Base-by-base conservation (phyloP, 2,797 vertebrate genomes). In the Melopsittacus undulatus region DNA sequence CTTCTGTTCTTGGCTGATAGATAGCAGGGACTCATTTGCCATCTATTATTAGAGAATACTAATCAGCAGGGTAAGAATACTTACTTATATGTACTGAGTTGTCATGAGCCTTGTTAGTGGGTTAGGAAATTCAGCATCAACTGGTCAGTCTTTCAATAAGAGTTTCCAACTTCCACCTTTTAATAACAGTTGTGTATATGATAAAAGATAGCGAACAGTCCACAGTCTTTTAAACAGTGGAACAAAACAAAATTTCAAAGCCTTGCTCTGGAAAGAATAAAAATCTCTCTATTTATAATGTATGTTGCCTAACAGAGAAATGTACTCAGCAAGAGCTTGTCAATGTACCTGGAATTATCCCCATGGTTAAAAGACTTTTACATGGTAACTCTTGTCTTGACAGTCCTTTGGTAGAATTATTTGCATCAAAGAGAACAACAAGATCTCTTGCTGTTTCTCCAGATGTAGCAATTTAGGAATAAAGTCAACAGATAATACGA, bases 371-470 rank as follows among this genome's bases (percentile, higher is more conserved):
- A 70, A 91, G 68, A 45, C 75, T 91, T 51, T 67, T 68, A 17
- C 11, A 2, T 24, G 18, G 48, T 84, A 87, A 92, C 78, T 6
- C 3, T 56, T 51, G 40, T 70, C 91, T 94, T 85, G 64, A 85
- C 45, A 72, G 89, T 91, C 64, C 64, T 94, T 92, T 61, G 52
- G 75, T 74, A 45, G 87, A 93, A 85, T 80, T 94, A 91, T 48
- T 91, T 96, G 87, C 4, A 0, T 96, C 64, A 80, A 80, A 64
- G 64, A 92, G n/a, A 92, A 51, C 79, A 92, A 91, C 43, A 92
- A 91, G 89, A 77, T 83, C 56, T 92, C 91, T 87, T 85, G 87
- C 94, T 96, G 94, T 82, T 96, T 87, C 78, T 94, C 91, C 96
- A 96, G 92, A 93, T 96, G 91, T 70, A 91, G 68, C 64, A 67